Base-by-base conservation (phyloP, 37 sponge, comb jelly and placozoan genomes). In the Petrosia ficiformis region DNA sequence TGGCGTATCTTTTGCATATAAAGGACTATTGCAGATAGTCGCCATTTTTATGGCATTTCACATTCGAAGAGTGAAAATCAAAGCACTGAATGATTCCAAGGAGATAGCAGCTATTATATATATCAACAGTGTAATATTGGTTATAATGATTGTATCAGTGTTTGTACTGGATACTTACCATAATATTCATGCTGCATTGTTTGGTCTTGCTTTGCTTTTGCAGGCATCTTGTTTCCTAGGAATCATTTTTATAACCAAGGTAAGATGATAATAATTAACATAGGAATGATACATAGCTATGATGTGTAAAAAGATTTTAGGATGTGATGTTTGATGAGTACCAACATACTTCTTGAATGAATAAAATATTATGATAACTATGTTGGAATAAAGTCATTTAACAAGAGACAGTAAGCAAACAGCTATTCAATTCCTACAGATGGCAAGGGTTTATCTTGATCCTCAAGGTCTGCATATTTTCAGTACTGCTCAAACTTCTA, bases 161-260 rank as follows among this genome's bases (percentile, higher is more conserved):
- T n/a, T 86, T 39, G 71, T 31, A 39, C 71, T 80, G 26, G n/a
- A 35, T 1, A 42, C 68, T 11, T 61, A 34, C n/a, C 60, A 74
- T n/a, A 73, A 86, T 68, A 68, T 65, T 2, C 59, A 80, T 39
- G 69, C 70, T 41, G 86, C 76, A 1, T 41, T 80, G 4, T 80
- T 75, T 75, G 57, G 71, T 56, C 76, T 39, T 0, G 35, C 67
- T 2, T 33, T 86, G 1, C 24, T 80, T 14, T 5, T 71, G 29
- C 68, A 61, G 37, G 38, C 81, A n/a, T 73, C 80, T 1, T 31
- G 74, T 1, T 72, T 80, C 44, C 76, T 86, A 11, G 56, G 54
- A 6, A 44, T 86, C 5, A 40, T 70, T 42, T 86, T 86, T 39
- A 70, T 75, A 4, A 80, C 86, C 42, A 86, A 86, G 86, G 86